Base-by-base conservation (phyloP, 1,140 invertebrate genomes). In the Nymphalis io region DNA sequence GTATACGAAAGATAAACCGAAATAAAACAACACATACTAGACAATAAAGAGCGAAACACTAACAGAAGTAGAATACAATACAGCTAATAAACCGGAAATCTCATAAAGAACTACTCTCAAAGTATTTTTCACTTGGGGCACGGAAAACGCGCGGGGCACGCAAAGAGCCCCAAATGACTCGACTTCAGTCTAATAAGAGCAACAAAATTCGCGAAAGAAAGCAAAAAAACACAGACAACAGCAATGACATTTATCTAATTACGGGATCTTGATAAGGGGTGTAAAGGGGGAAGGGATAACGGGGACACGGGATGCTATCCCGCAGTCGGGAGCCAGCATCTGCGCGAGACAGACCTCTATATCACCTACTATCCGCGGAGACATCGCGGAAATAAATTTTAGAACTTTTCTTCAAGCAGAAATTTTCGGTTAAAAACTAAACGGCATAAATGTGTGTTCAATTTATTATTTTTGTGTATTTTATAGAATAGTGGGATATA, bases 241-340 rank as follows among this genome's bases (percentile, higher is more conserved):
- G 81, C 78, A 87, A 85, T 89, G 85, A 88, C 85, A 89, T 90
- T 88, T 86, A 90, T 90, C 88, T 90, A 88, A 90, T 90, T 90
- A 90, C 76, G 81, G 80, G 70, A 87, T 86, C 87, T 86, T 81
- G 88, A 90, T 88, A 88, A 88, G 79, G 80, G 81, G 53, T 72
- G 80, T 53, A 78, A 62, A 72, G 73, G 76, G 78, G 76, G 72
- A 71, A 64, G 63, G 67, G 69, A 21, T 55, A 46, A 75, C 72
- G 46, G 68, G 67, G 71, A 60, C 68, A 66, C 68, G 69, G 75
- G 75, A 80, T 63, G 76, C 79, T 79, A 79, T 63, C 73, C 78
- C 84, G 79, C 86, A 90, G 88, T 90, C 71, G 73, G 67, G 33
- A 60, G 15, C 44, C 27, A 73, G 69, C 73, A 58, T 61, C 64